These are phyloP conservation scores for Anthrax anthrax DNA, from an alignment of 2,888 invertebrate genomes.

Conservation along the genomic window DNA sequence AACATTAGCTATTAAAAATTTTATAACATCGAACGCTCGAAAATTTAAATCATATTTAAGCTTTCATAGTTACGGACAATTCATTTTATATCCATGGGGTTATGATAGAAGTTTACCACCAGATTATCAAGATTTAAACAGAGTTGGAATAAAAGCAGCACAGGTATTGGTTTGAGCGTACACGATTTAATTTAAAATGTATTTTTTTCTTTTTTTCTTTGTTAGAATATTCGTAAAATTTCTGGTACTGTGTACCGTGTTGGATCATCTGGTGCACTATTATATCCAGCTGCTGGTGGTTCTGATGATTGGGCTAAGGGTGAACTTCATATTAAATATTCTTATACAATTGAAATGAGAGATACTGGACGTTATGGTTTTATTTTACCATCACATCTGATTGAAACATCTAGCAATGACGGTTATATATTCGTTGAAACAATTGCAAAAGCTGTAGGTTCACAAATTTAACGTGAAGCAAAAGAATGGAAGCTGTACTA, in stretches of 20 bases:
- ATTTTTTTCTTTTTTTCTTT: slow-evolving; percentile 16
- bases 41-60: slow-evolving; percentile 56
- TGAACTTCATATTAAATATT: slow-evolving; percentile 62
- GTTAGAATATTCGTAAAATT: slow-evolving; percentile 42
- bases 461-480: too few species aligned
- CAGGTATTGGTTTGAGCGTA: too few species aligned
- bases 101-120: slow-evolving; percentile 57
- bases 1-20: slow-evolving; percentile 50
- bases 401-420: slow-evolving; percentile 60
- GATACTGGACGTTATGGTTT: slow-evolving; percentile 78
- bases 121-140: slow-evolving; percentile 53
- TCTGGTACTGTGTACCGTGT: slow-evolving; percentile 54
- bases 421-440: slow-evolving; percentile 56
- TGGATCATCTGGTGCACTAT: slow-evolving; percentile 60
- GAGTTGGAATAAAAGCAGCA: slow-evolving; percentile 54
- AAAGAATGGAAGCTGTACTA: too few species aligned
- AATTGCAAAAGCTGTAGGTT: slow-evolving; percentile 42
- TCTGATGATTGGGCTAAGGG: slow-evolving; percentile 90
- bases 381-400: slow-evolving; percentile 64
- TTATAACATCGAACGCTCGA: slow-evolving; percentile 36
- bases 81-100: slow-evolving; percentile 76
- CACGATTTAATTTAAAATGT: too few species aligned
- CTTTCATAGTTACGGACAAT: slow-evolving; percentile 78
- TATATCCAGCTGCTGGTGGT: slow-evolving; percentile 69
- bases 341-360: slow-evolving; percentile 79